Conservation (phyloP, 2,888 invertebrate genomes). For the Hofmannophila pseudospretella region DNA sequence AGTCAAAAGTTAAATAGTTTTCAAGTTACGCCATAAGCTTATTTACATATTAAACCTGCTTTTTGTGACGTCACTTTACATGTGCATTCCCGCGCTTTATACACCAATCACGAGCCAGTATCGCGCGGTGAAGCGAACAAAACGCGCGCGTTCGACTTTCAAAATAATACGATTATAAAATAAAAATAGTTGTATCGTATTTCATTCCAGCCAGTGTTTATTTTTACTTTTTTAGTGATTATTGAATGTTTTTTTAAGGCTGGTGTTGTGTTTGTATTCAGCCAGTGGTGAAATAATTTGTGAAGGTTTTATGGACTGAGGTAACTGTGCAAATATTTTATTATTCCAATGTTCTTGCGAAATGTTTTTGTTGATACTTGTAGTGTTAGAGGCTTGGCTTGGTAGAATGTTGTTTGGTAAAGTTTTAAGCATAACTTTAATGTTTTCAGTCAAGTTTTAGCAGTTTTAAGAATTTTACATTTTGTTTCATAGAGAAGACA, state of each 20-base stretch:
- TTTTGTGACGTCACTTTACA: conserved; percentile 38
- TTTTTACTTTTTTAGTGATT: conserved; percentile 9
- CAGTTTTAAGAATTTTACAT: neutral
- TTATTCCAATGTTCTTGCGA: conserved; percentile 37
- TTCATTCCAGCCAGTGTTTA: conserved; percentile 12
- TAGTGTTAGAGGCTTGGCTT: conserved; percentile 16
- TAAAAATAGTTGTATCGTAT: conserved; percentile 6
- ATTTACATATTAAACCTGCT: conserved; percentile 36
- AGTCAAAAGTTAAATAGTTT: conserved; percentile 16
- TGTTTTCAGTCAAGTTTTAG: neutral
- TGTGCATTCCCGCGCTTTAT: conserved; percentile 54
- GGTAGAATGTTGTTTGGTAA: conserved; percentile 17
- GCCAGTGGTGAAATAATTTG: conserved; percentile 31
- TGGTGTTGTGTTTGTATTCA: conserved; percentile 9
- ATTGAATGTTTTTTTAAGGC: conserved; percentile 10
- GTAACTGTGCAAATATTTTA: conserved; percentile 40
- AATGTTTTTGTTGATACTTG: conserved; percentile 40
- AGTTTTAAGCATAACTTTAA: conserved; percentile 12
- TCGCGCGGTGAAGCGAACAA: conserved; percentile 38
- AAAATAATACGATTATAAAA: conserved; percentile 12
- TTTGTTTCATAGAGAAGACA: conserved; percentile 36
- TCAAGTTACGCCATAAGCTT: conserved; percentile 24
- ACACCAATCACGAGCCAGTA: conserved; percentile 57
- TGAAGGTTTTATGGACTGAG: conserved; percentile 25
- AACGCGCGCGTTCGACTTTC: conserved; percentile 43